These are phyloP conservation scores for Axis porcinus DNA, from an alignment of 2,113 vertebrate species.

Conservation along the genomic window DNA sequence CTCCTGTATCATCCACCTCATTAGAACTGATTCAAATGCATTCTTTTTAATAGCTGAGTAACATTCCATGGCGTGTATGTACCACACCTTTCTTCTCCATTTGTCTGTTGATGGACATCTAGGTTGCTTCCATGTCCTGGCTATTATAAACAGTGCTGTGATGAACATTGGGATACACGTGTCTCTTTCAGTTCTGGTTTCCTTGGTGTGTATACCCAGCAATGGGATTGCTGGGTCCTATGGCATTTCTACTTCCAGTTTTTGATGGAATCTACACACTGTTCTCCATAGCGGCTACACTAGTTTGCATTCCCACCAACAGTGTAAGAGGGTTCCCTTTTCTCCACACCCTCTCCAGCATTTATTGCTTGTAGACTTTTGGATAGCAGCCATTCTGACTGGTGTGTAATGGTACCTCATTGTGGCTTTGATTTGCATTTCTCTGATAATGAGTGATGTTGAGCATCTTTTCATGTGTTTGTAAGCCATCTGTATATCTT, in stretches of 20 bases:
- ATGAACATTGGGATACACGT: background rate
- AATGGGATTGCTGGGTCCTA: too few relatives aligned
- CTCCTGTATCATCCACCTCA: background rate
- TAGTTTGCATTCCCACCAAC: background rate
- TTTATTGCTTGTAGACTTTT: background rate
- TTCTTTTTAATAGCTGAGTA: background rate
- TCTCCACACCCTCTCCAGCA: background rate
- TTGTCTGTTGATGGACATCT: background rate
- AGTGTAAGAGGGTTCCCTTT: background rate
- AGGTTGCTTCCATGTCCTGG: background rate
- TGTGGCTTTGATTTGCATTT: too few relatives aligned
- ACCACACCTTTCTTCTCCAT: background rate
- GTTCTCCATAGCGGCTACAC: background rate
- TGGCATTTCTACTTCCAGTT: background rate
- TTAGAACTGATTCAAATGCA: background rate
- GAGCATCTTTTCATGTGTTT: too few relatives aligned
- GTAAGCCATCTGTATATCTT: too few relatives aligned
- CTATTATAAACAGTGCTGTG: background rate
- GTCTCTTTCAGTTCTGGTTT: background rate
- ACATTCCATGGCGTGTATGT: background rate
- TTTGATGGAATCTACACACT: background rate
- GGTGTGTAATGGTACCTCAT: too few relatives aligned
- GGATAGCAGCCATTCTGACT: background rate
- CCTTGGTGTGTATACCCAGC: too few relatives aligned
- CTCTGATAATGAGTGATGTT: too few relatives aligned